Evolutionary conservation across 2,113 vertebrate species (phyloP), one percentile per base, ranked within the genome.

Genomic region (Heterocephalus glaber): DNA sequence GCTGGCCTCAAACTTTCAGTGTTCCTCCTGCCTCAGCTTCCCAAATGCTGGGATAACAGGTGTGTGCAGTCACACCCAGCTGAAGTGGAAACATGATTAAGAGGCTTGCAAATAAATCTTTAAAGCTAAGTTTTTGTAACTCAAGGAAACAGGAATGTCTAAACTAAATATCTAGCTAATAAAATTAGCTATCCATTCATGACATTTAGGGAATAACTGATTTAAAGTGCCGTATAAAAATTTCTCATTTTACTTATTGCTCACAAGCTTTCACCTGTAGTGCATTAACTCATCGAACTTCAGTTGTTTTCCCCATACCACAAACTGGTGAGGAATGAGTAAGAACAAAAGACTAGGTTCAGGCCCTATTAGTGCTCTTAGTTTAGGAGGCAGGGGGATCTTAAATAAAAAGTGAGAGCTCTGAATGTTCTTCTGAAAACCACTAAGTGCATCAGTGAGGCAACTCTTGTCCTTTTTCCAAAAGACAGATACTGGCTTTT

Each of bases 61-160:
- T 2, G 2, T 68, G 17, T 35, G 38, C 7, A 3, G 38, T 20
- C 66, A 68, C 17, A 10, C 35, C 66, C 19, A 16, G 35, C 35
- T 2, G 9, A 70, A 70, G 35, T 70, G 16, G 66, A 38, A 70
- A 7, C 66, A 60, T 66, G 76, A 83, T 68, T 30, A 49, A 58
- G 74, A 91, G 60, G 49, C 80, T 89, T 54, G 26, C 76, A 17
- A 95, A 54, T 49, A 49, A 81, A 79, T 83, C 17, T 83, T 90
- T 90, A 54, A 63, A 79, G 56, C 44, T 56, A 26, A 14, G 11
- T 58, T 88, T 95, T 94, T 95, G 3, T 86, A 52, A 88, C n/a
- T 63, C 5, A 89, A 85, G 17, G 80, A 47, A 80, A 61, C 80
- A 80, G 49, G 10, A 87, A n/a, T 41, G 49, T 56, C 44, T 79